Base-by-base conservation (phyloP, 2,888 invertebrate genomes). In the Hipparchia sbordonii region DNA sequence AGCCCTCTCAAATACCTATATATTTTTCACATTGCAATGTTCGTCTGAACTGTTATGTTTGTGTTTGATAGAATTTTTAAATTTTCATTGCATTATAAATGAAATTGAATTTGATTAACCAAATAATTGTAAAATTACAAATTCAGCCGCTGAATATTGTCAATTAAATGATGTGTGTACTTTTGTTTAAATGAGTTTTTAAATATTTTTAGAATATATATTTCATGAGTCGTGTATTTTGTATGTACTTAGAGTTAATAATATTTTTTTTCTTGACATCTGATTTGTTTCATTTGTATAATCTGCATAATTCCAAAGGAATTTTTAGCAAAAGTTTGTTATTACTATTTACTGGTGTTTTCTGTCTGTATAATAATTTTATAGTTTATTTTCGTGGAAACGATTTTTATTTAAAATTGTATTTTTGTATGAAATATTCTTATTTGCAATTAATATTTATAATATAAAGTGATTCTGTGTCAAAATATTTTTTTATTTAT, bases 361-460 rank as follows among this genome's bases (percentile, higher is more conserved):
- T 77, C 76, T 80, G 81, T 83, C 33, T 63, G 39, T 60, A 82
- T 85, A 79, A 68, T 65, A 83, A 88, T 92, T 92, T 91, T 92
- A 79, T 89, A 90, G 82, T 90, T 89, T 90, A 85, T 90, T 92
- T 92, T 92, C 89, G 83, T 89, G 87, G 86, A 85, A 87, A 87
- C 87, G 39, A 80, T 89, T 92, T 93, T 91, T 89, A 91, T 89
- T 90, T 93, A 89, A 89, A 89, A 89, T 89, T 89, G 90, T 93
- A 93, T 93, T 93, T 93, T 93, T 93, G 89, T 93, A 93, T 91
- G 90, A 86, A 89, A 89, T 85, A 86, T 91, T 90, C 89, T 91
- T 91, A 92, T 88, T 91, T 93, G 92, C 90, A 92, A 91, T 91
- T 91, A 87, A 89, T 90, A 89, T 93, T 93, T 93, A 88, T 92